Conservation (phyloP, 30 jellyfish, hydroid and myxozoan species). For the Sanderia malayensis region DNA sequence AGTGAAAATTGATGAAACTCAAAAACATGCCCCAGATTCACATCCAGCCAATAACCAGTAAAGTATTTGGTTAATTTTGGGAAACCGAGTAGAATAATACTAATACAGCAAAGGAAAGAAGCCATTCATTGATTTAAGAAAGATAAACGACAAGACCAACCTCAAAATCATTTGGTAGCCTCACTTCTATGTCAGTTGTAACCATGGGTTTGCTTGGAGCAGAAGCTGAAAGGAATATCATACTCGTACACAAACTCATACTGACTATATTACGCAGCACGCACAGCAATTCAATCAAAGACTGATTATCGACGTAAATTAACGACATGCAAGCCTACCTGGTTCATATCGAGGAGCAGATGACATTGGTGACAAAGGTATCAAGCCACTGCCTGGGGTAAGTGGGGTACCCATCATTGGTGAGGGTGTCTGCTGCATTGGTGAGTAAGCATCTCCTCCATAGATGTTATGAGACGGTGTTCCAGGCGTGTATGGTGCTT, state of each 20-base stretch:
- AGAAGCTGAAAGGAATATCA: slow-evolving; percentile 12
- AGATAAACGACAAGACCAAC: slow-evolving; percentile 32
- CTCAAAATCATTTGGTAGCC: slow-evolving; percentile 73
- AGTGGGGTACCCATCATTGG: slow-evolving; percentile 96
- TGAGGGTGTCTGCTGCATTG: slow-evolving; percentile 94
- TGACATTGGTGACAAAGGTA: slow-evolving; percentile 92
- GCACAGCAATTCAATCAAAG: too few relatives aligned
- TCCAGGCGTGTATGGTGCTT: slow-evolving; percentile 98
- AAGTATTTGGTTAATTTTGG: too few relatives aligned
- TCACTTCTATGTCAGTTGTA: slow-evolving; percentile 83
- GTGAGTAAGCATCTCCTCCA: slow-evolving; percentile 92
- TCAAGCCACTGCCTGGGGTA: slow-evolving; percentile 98
- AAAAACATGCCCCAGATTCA: too few relatives aligned
- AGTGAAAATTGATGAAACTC: too few relatives aligned
- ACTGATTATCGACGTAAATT: too few relatives aligned
- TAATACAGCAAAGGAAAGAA: too few relatives aligned
- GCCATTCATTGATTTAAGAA: too few relatives aligned
- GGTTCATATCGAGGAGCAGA: slow-evolving; percentile 92
- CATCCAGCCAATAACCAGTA: too few relatives aligned
- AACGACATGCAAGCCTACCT: slow-evolving; percentile 56
- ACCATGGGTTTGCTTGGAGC: slow-evolving; percentile 40
- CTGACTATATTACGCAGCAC: too few relatives aligned
- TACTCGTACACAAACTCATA: too few relatives aligned
- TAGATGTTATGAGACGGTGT: slow-evolving; percentile 90
- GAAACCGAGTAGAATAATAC: too few relatives aligned